Conservation (phyloP, 2,888 invertebrate species). For the Nemotelus pantherinus region DNA sequence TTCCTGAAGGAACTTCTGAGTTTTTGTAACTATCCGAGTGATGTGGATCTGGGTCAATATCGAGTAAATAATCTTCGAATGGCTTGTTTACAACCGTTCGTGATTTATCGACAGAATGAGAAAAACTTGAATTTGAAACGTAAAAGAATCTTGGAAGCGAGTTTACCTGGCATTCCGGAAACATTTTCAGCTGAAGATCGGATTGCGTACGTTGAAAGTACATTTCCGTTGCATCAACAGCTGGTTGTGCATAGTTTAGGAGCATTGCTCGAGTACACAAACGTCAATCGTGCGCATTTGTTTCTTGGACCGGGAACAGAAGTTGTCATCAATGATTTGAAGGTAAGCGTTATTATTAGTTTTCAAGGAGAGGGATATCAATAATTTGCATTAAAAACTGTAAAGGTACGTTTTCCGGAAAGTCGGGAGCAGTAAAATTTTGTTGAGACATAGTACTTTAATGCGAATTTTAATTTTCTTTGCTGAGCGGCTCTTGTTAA, state of each 20-base stretch:
- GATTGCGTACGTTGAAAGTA: slow-evolving; percentile 49
- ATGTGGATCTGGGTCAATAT: slow-evolving; percentile 45
- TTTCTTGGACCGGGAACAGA: slow-evolving; percentile 45
- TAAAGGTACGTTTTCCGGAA: too few relatives aligned
- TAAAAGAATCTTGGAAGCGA: slow-evolving; percentile 46
- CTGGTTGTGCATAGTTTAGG: slow-evolving; percentile 50
- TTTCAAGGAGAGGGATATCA: too few relatives aligned
- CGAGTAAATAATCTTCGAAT: slow-evolving; percentile 33
- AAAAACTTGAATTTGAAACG: slow-evolving; percentile 46
- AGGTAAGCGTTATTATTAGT: slow-evolving; percentile 59
- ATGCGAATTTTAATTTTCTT: too few relatives aligned
- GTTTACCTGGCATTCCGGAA: slow-evolving; percentile 51
- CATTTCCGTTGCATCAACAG: slow-evolving; percentile 51
- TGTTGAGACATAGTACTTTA: too few relatives aligned
- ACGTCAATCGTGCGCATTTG: slow-evolving; percentile 49
- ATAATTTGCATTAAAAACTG: too few relatives aligned
- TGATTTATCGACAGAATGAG: slow-evolving; percentile 48
- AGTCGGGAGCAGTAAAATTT: too few relatives aligned
- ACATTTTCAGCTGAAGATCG: slow-evolving; percentile 44
- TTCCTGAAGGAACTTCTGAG: slow-evolving; percentile 50
- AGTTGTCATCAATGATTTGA: slow-evolving; percentile 49
- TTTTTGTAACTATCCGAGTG: slow-evolving; percentile 38
- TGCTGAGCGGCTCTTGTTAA: too few relatives aligned
- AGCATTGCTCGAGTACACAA: slow-evolving; percentile 51
- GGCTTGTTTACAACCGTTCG: slow-evolving; percentile 40